Percentiles rank a stretch among this genome's conserved stretches.
Evolutionary conservation across 2,888 invertebrate genomes (phyloP).

Genomic region (Aporophyla nigra): DNA sequence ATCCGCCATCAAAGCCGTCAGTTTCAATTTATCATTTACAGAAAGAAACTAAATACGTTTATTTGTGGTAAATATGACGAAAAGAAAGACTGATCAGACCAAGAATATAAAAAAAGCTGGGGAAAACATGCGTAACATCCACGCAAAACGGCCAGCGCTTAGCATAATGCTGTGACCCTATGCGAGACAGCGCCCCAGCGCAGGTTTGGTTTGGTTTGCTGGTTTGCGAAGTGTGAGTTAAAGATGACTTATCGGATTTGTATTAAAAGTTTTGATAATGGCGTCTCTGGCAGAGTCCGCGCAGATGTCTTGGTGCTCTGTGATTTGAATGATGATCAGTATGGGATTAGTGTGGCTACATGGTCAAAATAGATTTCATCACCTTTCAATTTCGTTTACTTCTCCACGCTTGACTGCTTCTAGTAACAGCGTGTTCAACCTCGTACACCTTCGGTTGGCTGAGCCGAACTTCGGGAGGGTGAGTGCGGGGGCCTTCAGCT

Average conservation of each 20-base stretch:
- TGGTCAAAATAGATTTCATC: not conserved
- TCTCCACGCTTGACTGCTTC: constrained; percentile 66
- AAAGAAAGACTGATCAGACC: too few species aligned
- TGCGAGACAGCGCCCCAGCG: too few species aligned
- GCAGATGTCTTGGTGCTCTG: not conserved
- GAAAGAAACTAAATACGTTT: too few species aligned
- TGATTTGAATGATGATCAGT: not conserved
- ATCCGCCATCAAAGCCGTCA: not conserved
- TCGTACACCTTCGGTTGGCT: constrained; percentile 35
- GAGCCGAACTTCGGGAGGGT: constrained; percentile 41
- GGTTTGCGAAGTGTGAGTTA: not conserved
- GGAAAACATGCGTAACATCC: too few species aligned
- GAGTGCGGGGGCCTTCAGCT: not conserved
- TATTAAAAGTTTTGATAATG: not conserved
- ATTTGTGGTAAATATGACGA: too few species aligned
- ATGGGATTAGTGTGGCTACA: not conserved
- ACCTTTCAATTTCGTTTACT: constrained; percentile 65
- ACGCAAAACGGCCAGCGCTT: too few species aligned
- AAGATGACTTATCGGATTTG: not conserved
- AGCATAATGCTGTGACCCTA: too few species aligned
- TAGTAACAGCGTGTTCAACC: constrained; percentile 78
- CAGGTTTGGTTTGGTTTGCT: too few species aligned
- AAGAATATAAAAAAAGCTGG: too few species aligned
- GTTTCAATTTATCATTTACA: not conserved
- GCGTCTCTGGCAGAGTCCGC: not conserved